Conservation (phyloP, 2,113 vertebrate genomes). For the Petromus typicus region DNA sequence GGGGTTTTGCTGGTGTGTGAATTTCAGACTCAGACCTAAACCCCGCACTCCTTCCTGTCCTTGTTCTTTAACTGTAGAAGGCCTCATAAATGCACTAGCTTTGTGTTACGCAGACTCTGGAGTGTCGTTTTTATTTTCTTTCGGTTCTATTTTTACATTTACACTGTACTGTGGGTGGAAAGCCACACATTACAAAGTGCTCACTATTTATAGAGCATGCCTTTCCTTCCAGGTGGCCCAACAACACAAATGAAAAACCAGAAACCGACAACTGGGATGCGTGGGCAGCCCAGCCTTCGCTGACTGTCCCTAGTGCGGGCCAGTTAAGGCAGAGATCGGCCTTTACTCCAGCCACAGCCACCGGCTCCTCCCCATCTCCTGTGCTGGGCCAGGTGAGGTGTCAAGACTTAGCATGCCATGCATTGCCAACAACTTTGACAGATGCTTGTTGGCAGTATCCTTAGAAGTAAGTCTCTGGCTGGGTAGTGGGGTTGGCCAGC, state of each 20-base stretch:
- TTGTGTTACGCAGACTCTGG: background rate
- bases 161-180: background rate
- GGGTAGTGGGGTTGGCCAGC: background rate
- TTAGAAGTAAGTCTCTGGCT: background rate
- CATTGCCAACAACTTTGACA: fast-evolving
- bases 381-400: conserved; percentile 96
- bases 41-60: background rate
- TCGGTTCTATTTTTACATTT: too few species aligned
- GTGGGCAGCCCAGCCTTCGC: conserved; percentile 96
- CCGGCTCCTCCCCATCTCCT: conserved; percentile 97
- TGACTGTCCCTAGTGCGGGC: conserved; percentile 94
- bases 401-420: background rate
- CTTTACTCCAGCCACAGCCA: conserved; percentile 96
- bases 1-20: fast-evolving
- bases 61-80: background rate
- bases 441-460: fast-evolving
- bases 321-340: conserved; percentile 96
- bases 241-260: conserved; percentile 89
- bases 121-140: background rate
- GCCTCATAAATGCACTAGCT: fast-evolving
- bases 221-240: conserved; percentile 92
- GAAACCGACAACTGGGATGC: conserved; percentile 97
- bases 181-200: background rate
- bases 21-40: background rate
- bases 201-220: fast-evolving